Conservation (phyloP, 2,113 vertebrate genomes). For the Hylia prasina region DNA sequence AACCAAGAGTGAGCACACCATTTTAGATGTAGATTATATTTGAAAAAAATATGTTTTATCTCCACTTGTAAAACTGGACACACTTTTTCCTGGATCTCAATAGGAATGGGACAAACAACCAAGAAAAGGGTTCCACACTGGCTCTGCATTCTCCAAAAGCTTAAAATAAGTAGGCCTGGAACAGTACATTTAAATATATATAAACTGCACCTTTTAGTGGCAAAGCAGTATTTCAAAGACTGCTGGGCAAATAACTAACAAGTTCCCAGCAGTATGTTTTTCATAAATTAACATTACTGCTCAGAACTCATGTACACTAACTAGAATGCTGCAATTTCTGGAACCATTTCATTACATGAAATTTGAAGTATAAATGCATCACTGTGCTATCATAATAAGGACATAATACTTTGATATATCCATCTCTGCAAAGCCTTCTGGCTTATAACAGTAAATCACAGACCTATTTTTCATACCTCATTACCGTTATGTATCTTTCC, state of each 20-base stretch:
- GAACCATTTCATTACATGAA: background rate
- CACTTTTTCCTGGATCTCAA: background rate
- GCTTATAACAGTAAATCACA: constrained; percentile 14
- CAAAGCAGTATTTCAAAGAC: constrained; percentile 28
- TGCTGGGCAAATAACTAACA: background rate
- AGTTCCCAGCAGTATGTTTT: background rate
- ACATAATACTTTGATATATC: constrained; percentile 1
- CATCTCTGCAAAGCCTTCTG: background rate
- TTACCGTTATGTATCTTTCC: constrained; percentile 19
- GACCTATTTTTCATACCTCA: constrained; percentile 27
- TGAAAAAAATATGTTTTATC: constrained; percentile 5
- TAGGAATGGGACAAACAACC: background rate
- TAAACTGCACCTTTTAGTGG: constrained; percentile 40
- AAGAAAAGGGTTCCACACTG: background rate
- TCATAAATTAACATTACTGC: background rate
- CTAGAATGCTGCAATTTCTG: background rate
- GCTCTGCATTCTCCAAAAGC: background rate
- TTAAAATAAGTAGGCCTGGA: background rate
- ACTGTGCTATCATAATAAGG: background rate
- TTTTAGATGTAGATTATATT: background rate
- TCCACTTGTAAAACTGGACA: background rate
- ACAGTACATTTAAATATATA: background rate
- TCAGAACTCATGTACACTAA: background rate
- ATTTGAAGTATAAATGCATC: constrained; percentile 3
- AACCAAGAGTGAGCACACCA: background rate